phyloP scores from a whole-genome alignment of 2,888 invertebrate species.

The Mythimna loreyi region DNA sequence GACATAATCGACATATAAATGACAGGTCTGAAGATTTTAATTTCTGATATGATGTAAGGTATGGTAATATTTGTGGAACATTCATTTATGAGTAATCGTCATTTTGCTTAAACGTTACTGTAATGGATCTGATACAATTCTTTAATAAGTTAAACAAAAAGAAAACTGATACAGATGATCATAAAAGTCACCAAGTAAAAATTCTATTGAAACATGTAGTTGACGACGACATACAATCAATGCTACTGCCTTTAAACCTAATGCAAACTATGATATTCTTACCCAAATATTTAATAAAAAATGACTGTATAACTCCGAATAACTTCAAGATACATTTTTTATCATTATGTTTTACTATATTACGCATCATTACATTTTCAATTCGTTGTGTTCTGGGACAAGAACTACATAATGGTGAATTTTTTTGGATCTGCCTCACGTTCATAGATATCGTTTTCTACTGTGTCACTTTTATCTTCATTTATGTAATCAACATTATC shows the following conservation, averaged over 20 bases:
- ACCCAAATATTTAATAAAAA: constrained; percentile 16
- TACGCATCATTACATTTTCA: not conserved
- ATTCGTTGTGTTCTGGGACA: not conserved
- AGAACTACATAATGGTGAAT: fast-evolving
- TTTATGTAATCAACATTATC: constrained; percentile 11
- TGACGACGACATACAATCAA: constrained; percentile 17
- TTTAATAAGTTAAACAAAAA: constrained; percentile 4
- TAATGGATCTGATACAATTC: constrained; percentile 11
- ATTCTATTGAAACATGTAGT: constrained; percentile 1
- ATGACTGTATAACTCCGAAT: constrained; percentile 9
- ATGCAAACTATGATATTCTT: constrained; percentile 8
- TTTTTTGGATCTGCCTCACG: not conserved
- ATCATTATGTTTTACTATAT: constrained; percentile 12
- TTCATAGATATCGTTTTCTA: constrained; percentile 1
- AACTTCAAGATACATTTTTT: not conserved
- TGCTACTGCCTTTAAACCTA: not conserved
- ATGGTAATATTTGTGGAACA: not conserved
- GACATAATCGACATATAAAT: no score
- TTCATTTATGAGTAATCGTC: not conserved
- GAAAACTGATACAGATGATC: no score
- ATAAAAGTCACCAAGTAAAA: not conserved
- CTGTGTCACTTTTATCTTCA: not conserved
- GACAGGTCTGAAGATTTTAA: not conserved
- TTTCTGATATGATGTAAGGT: not conserved
- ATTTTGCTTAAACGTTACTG: not conserved